Conservation (phyloP, 2,797 vertebrate genomes). For the Sciaenops ocellatus region DNA sequence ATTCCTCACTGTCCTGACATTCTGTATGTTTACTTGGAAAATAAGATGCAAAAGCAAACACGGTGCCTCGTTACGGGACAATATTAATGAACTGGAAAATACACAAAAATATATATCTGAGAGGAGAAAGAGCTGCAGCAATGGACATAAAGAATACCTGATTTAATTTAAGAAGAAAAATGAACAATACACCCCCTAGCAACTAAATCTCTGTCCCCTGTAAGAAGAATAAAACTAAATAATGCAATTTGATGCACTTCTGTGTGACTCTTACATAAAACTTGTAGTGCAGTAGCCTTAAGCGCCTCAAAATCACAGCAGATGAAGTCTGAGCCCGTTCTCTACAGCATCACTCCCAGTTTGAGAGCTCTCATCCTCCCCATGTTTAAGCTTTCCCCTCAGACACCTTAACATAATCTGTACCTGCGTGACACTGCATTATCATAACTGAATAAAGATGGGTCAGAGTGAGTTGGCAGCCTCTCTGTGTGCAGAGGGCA, state of each 20-base stretch:
- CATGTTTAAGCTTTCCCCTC: constrained; percentile 43
- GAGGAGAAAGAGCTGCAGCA: neutral
- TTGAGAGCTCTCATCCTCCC: constrained; percentile 48
- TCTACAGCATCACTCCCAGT: constrained; percentile 17
- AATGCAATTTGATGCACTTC: neutral
- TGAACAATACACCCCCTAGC: neutral
- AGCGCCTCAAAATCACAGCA: constrained; percentile 26
- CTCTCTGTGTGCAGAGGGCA: constrained; percentile 53
- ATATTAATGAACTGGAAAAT: neutral
- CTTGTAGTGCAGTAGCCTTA: neutral
- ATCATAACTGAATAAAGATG: constrained; percentile 81
- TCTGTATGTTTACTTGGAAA: neutral
- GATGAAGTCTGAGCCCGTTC: constrained; percentile 16
- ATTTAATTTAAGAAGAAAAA: neutral
- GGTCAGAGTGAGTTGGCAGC: constrained; percentile 56
- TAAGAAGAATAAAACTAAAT: neutral
- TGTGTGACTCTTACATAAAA: neutral
- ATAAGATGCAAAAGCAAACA: neutral
- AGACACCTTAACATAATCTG: constrained; percentile 64
- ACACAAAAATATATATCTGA: neutral
- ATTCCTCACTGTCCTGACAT: neutral
- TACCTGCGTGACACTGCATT: constrained; percentile 68
- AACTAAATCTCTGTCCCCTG: neutral
- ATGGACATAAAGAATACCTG: neutral
- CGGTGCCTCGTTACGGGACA: neutral